Conservation (phyloP, 2,797 vertebrate genomes). For the Poeciliopsis turneri region DNA sequence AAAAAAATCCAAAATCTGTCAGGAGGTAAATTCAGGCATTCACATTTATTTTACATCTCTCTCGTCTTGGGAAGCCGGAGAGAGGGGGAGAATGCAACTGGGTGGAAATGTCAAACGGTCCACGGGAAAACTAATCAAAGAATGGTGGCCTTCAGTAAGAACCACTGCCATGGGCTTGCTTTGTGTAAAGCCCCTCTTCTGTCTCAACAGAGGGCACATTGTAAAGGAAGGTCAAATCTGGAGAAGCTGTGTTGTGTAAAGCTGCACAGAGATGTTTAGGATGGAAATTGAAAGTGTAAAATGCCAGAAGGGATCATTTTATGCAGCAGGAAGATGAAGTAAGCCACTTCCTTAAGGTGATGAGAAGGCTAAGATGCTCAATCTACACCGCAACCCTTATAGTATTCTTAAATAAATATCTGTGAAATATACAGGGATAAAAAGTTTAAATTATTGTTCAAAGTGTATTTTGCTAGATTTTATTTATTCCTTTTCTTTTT, state of each 20-base stretch:
- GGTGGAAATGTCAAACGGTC: conserved; percentile 59
- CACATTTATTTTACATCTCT: conserved; percentile 45
- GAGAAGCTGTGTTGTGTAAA: conserved; percentile 60
- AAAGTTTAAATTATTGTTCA: background rate
- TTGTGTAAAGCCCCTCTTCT: conserved; percentile 63
- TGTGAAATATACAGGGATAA: background rate
- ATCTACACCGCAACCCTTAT: conserved; percentile 7
- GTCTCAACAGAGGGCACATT: conserved; percentile 65
- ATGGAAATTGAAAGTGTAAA: conserved; percentile 58
- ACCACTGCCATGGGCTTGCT: conserved; percentile 63
- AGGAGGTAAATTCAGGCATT: conserved; percentile 27
- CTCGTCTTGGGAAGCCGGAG: conserved; percentile 22
- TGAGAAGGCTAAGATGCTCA: background rate
- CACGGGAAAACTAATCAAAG: conserved; percentile 69
- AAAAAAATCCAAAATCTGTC: conserved; percentile 13
- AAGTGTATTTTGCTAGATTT: background rate
- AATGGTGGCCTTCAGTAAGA: conserved; percentile 58
- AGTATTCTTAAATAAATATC: background rate
- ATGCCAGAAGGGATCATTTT: conserved; percentile 51
- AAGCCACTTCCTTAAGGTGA: conserved; percentile 6
- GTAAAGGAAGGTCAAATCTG: conserved; percentile 65
- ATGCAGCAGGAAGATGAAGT: conserved; percentile 31
- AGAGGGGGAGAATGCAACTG: conserved; percentile 35
- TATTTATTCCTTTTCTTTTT: background rate
- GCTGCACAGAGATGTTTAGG: conserved; percentile 50